Percentiles rank a stretch among this genome's conserved stretches.
phyloP scores from a whole-genome alignment of 2,888 invertebrate species.

The Drosophila stalkeri region DNA sequence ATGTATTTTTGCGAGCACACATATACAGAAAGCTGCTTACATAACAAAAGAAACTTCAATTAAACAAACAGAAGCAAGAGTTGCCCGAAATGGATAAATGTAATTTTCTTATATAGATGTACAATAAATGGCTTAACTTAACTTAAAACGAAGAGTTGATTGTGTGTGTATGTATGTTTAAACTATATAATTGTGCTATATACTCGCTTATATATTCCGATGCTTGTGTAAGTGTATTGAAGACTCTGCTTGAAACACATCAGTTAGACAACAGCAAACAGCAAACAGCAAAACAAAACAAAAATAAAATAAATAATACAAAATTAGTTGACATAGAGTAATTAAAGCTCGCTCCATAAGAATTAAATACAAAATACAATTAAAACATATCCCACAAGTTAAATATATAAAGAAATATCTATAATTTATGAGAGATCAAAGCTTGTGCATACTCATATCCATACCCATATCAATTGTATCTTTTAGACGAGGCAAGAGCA shows the following conservation, averaged over 20 bases:
- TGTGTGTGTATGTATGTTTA: constrained; percentile 44
- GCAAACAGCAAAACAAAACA: too few species aligned
- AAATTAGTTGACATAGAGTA: constrained; percentile 23
- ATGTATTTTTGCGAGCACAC: constrained; percentile 79
- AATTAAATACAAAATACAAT: neutral
- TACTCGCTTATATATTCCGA: constrained; percentile 50
- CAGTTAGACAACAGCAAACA: constrained; percentile 1
- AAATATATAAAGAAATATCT: constrained; percentile 35
- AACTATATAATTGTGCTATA: constrained; percentile 56
- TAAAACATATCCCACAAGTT: constrained; percentile 53
- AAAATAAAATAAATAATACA: neutral
- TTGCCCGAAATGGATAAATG: constrained; percentile 19
- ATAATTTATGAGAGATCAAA: constrained; percentile 41
- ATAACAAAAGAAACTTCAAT: constrained; percentile 27
- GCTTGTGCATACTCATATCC: constrained; percentile 60
- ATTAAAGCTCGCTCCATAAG: neutral
- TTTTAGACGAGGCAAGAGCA: constrained; percentile 55
- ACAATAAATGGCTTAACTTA: constrained; percentile 48
- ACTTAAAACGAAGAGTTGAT: constrained; percentile 18
- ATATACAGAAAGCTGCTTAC: constrained; percentile 67
- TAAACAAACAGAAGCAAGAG: constrained; percentile 29
- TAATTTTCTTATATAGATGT: constrained; percentile 47
- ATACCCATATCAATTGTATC: constrained; percentile 59
- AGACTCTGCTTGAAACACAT: constrained; percentile 54
- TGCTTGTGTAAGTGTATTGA: constrained; percentile 54